Evolutionary conservation across 2,113 vertebrate species (phyloP), one percentile per base, ranked within the genome.

Genomic region (Caracal caracal): DNA sequence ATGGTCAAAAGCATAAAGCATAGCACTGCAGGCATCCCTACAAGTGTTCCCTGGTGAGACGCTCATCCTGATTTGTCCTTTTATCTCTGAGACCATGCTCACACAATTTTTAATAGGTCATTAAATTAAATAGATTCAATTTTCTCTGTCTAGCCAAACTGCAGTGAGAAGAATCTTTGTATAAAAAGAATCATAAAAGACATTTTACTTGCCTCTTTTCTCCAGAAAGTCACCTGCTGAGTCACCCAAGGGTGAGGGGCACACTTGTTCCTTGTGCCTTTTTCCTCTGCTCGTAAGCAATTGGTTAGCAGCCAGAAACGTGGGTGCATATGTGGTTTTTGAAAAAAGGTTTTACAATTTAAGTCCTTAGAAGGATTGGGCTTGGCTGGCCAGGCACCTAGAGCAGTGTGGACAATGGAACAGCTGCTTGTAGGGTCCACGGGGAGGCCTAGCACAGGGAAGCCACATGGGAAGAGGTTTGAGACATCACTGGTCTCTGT

Each of bases 71-170:
- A 85, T 68, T 93, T 95, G 89, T 63, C 70, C 40, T 90, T 82
- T 87, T 71, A 53, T 82, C 51, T 92, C 68, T 22, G 66, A 85
- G 78, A 73, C 61, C 49, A 94, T 91, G 95, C 91, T 86, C 73
- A 59, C 53, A 78, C 35, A 91, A 90, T 68, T 91, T 97, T 94
- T 94, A 97, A 94, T 88, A 94, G 33, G 63, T 95, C 71, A 93
- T 94, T 96, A 92, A 71, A 96, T 84, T 84, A 87, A 97, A 97
- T 83, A 84, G 96, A 89, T 70, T 56, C 37, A 82, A 93, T 96
- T 96, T 97, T 92, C 66, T 96, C 88, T 83, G 37, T 95, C 96
- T 89, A 95, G 70, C 65, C 88, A 94, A 93, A 93, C n/a, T 85
- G 33, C 43, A 37, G 37, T 88, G 90, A 92, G 84, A 93, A 89